These are phyloP conservation scores for Eupithecia centaureata DNA, from an alignment of 2,888 invertebrate species.

Conservation along the genomic window DNA sequence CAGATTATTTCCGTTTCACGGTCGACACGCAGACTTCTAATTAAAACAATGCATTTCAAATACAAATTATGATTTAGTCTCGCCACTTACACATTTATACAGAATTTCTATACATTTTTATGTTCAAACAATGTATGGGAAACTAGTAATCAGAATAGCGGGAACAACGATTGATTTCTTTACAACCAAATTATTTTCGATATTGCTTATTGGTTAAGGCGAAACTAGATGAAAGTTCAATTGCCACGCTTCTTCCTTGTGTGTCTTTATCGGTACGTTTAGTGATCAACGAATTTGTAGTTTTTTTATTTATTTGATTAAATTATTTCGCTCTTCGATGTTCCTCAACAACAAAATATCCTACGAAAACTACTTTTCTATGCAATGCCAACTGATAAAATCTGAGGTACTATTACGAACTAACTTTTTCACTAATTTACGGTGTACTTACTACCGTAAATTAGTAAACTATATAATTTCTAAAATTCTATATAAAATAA, in stretches of 20 bases:
- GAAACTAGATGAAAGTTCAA: constrained; percentile 17
- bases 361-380: not conserved
- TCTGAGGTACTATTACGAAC: not conserved
- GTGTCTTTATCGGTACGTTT: not conserved
- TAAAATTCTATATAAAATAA: no score
- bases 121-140: constrained; percentile 67
- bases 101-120: constrained; percentile 55
- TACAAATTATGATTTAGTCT: constrained; percentile 67
- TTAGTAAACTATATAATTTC: no score
- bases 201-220: constrained; percentile 64
- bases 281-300: no score
- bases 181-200: constrained; percentile 67
- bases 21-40: constrained; percentile 40
- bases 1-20: constrained; percentile 34
- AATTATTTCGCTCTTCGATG: not conserved
- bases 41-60: constrained; percentile 61
- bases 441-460: no score
- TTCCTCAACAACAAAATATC: not conserved
- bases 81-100: constrained; percentile 55
- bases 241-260: not conserved
- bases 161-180: constrained; percentile 71
- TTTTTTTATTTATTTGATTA: no score
- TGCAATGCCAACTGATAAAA: not conserved
- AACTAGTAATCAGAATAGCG: constrained; percentile 68
- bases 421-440: no score